A percentile compares a stretch with the other conserved stretches of the same genome.
Evolutionary conservation across 1,140 invertebrate genomes (phyloP).

Genomic region (Branchinecta lynchi): DNA sequence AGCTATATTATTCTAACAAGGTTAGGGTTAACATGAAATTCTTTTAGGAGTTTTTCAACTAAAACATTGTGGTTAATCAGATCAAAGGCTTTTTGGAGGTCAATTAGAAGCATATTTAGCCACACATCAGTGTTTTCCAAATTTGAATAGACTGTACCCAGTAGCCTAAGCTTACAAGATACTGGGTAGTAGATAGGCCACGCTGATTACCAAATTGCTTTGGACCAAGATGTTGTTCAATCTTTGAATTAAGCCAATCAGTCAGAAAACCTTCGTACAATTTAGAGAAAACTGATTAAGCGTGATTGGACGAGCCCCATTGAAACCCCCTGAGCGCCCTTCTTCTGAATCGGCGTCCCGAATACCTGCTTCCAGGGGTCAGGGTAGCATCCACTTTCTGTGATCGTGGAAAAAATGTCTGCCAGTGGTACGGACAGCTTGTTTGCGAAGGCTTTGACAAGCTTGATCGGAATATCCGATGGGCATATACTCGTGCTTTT

Average conservation of each 20-base stretch:
- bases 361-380: constrained; percentile 1
- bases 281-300: constrained; percentile 1
- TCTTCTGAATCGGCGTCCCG: constrained; percentile 2
- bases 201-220: constrained; percentile 6
- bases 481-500: constrained; percentile 1
- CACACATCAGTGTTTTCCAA: not conserved
- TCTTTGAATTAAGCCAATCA: constrained; percentile 1
- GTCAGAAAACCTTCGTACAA: constrained; percentile 5
- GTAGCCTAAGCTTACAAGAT: constrained; percentile 9
- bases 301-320: constrained; percentile 3
- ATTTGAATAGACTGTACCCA: constrained; percentile 1
- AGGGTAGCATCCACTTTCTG: constrained; percentile 5
- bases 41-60: no score
- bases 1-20: no score
- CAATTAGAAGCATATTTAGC: constrained; percentile 2
- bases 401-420: constrained; percentile 6
- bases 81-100: constrained; percentile 2
- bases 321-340: no score
- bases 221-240: not conserved
- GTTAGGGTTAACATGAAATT: no score
- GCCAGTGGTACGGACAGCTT: no score
- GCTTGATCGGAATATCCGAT: not conserved
- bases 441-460: not conserved
- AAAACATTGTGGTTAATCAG: no score
- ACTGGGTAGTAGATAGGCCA: constrained; percentile 1